Evolutionary conservation across 2,888 invertebrate species (phyloP).

Genomic region (Acronicta aceris): DNA sequence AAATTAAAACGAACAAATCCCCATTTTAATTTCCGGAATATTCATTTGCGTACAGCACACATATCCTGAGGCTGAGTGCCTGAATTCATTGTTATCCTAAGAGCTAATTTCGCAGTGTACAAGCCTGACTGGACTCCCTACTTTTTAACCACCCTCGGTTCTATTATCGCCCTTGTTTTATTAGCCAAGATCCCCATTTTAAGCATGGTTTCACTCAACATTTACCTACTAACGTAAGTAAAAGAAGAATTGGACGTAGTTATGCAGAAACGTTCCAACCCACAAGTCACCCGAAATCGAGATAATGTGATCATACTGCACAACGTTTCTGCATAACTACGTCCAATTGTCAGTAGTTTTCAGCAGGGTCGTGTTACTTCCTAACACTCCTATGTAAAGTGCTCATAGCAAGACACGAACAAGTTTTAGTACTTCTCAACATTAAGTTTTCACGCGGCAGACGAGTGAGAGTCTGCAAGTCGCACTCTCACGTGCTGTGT

Average conservation of each 20-base stretch:
- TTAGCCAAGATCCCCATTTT: slow-evolving; percentile 40
- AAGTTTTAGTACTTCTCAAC: slow-evolving; percentile 74
- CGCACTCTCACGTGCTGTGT: slow-evolving; percentile 55
- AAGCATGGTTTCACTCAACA: slow-evolving; percentile 9
- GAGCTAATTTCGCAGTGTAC: slow-evolving; percentile 64
- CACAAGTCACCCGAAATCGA: too few species aligned
- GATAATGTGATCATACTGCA: too few species aligned
- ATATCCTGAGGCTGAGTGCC: slow-evolving; percentile 43
- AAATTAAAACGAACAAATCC: slow-evolving; percentile 24
- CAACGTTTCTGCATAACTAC: too few species aligned
- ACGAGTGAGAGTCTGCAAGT: slow-evolving; percentile 58
- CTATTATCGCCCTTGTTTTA: slow-evolving; percentile 48
- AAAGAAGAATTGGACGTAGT: too few species aligned
- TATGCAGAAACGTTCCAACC: too few species aligned
- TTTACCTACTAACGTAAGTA: slow-evolving; percentile 3
- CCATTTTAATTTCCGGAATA: slow-evolving; percentile 43
- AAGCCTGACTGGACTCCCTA: slow-evolving; percentile 58
- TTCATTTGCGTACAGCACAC: slow-evolving; percentile 36
- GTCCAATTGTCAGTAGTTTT: slow-evolving; percentile 14
- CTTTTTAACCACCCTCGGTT: slow-evolving; percentile 50
- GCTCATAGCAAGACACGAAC: slow-evolving; percentile 56
- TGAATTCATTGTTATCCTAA: slow-evolving; percentile 59
- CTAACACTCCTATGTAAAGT: slow-evolving; percentile 31
- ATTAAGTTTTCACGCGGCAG: slow-evolving; percentile 76
- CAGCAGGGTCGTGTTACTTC: slow-evolving; percentile 18